Base-by-base conservation (phyloP, 2,113 vertebrate genomes). In the Megaceryle torquata region DNA sequence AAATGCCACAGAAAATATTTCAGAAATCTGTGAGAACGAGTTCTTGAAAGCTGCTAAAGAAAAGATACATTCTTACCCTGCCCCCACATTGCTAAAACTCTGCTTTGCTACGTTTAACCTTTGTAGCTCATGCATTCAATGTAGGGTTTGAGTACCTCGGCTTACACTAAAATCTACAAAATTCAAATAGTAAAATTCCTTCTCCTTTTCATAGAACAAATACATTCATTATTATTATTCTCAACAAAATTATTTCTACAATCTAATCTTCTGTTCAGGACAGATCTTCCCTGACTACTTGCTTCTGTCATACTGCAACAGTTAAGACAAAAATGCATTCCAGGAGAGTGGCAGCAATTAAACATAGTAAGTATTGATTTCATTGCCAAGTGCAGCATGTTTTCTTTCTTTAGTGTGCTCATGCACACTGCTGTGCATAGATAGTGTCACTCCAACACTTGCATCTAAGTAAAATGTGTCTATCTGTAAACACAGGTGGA, bases 61-160 rank as follows among this genome's bases (percentile, higher is more conserved):
- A 96, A 96, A 70, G 70, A 93, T 43, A 44, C 85, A 91, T 95
- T 97, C 84, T 96, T 95, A 68, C 88, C 54, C 95, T 91, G 82
- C 89, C 81, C 83, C 88, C 91, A 75, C 84, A 53, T 6, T 65
- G 41, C 88, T 82, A 61, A 53, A 85, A 57, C 50, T 83, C 29
- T 65, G 63, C 61, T 94, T 84, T 91, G 61, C 75, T 86, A 60
- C 13, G 29, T 90, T 91, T 86, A 92, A 83, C 67, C 89, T 71
- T 88, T 91, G 77, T 51, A 75, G 79, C 63, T 92, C 43, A 10
- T 39, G 69, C 43, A 25, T 68, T 68, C 76, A 70, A 33, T 8
- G 50, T 31, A 69, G 71, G 54, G 67, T 50, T 88, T 77, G 69
- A 86, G 76, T 71, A 88, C n/a, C 57, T 91, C 84, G 46, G 50